Percentiles rank a stretch among this genome's conserved stretches.
phyloP scores from a whole-genome alignment of 2,113 vertebrate species.

The Anser cygnoides region DNA sequence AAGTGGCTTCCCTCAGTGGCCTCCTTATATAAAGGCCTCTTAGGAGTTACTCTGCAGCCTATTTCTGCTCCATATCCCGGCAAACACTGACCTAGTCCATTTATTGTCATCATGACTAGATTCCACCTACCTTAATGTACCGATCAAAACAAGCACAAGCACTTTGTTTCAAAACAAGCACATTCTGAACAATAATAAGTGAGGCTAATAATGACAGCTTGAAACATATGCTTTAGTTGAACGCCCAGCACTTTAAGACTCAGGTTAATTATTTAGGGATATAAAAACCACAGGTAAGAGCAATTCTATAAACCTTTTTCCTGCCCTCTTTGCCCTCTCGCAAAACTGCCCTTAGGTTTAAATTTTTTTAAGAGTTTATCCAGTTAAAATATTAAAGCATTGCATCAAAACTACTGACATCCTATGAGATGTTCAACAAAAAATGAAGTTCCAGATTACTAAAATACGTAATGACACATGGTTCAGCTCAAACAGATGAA shows the following conservation, averaged over 20 bases:
- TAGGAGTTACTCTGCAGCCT: not conserved
- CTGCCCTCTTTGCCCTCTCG: not conserved
- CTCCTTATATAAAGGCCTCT: slow-evolving; percentile 1
- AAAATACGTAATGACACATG: not conserved
- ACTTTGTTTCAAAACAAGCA: not conserved
- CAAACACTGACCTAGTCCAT: not conserved
- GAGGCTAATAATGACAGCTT: not conserved
- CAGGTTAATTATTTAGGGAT: not conserved
- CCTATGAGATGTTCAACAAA: not conserved
- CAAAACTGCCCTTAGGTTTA: not conserved
- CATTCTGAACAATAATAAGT: not conserved
- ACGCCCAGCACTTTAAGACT: not conserved
- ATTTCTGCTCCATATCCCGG: not conserved
- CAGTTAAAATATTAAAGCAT: not conserved
- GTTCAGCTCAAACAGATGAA: not conserved
- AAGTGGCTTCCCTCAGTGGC: not conserved
- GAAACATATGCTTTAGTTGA: not conserved
- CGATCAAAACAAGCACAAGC: not conserved
- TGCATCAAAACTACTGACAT: not conserved
- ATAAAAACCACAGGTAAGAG: not conserved
- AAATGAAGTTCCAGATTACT: not conserved
- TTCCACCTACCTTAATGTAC: not conserved
- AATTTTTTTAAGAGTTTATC: not conserved
- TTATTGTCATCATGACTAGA: not conserved
- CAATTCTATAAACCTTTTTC: not conserved